Base-by-base conservation (phyloP, 2,888 invertebrate genomes). In the Synergus umbraculus region DNA sequence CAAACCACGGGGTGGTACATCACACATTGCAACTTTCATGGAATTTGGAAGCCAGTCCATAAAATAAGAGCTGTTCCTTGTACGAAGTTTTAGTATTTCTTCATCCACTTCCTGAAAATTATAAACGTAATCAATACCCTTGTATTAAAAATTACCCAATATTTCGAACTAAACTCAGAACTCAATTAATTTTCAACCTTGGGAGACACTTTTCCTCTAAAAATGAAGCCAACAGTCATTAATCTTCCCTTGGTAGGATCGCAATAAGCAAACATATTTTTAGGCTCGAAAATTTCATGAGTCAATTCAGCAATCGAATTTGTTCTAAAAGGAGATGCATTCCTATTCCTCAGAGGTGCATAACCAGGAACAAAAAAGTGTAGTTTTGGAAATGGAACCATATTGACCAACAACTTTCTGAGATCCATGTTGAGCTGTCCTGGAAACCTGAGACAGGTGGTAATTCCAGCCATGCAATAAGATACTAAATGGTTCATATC, bases 301-400 rank as follows among this genome's bases (percentile, higher is more conserved):
- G 96, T 96, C 44, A 96, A 93, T 88, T 96, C 97, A 10, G 96
- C 95, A 0, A 96, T 96, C 2, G 96, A 94, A 46, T 95, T 90
- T 1, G 96, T 95, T 43, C 95, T 93, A 87, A 95, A 96, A 85
- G 94, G 94, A 86, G 94, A 94, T n/a, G n/a, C 94, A 84, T 95
- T 95, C 81, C 96, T 94, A 1, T 95, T 94, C 29, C 96, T 96
- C 76, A 97, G 94, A 4, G 96, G 96, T 76, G 96, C 95, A 90
- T 97, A 96, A 44, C 95, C 97, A 78, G 97, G 97, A 93, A 97
- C 97, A 92, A 97, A 97, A 94, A 97, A 97, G 91, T 97, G 97
- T 69, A 97, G 93, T 85, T 97, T 95, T 81, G 98, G 98, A 93
- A 98, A 98, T 22, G 98, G 98, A n/a, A 98, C 97, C 97, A 98